phyloP scores from a whole-genome alignment of 2,797 vertebrate species.

The Arrhamphus sclerolepis region DNA sequence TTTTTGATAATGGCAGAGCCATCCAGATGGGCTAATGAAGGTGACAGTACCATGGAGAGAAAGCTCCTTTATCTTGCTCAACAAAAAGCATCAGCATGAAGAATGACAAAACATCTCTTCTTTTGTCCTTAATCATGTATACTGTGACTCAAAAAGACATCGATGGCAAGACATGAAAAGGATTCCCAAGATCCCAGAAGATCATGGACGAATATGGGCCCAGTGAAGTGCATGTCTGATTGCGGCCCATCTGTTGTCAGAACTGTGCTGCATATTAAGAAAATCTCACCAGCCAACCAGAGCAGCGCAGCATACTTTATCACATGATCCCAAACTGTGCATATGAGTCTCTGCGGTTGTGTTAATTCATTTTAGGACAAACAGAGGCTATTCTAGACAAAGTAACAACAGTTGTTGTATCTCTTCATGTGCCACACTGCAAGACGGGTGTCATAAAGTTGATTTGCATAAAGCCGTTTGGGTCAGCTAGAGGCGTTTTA shows the following conservation, averaged over 20 bases:
- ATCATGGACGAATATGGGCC: neutral
- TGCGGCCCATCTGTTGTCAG: neutral
- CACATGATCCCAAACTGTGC: neutral
- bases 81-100: slow-evolving; percentile 40
- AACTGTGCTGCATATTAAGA: slow-evolving; percentile 3
- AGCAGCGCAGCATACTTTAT: neutral
- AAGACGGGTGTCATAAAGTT: neutral
- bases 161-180: neutral
- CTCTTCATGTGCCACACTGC: neutral
- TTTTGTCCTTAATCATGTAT: neutral
- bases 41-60: slow-evolving; percentile 41
- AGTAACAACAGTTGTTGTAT: neutral
- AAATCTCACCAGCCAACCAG: slow-evolving; percentile 6
- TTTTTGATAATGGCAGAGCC: slow-evolving; percentile 41
- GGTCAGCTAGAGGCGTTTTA: neutral
- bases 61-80: slow-evolving; percentile 30
- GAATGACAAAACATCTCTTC: slow-evolving; percentile 6
- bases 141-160: slow-evolving; percentile 2
- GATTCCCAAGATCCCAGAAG: neutral
- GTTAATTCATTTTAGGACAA: neutral
- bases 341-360: neutral
- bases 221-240: slow-evolving; percentile 1
- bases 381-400: neutral
- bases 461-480: neutral
- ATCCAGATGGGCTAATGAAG: slow-evolving; percentile 54